phyloP scores from a whole-genome alignment of 2,113 vertebrate genomes.

The Saimiri boliviensis region DNA sequence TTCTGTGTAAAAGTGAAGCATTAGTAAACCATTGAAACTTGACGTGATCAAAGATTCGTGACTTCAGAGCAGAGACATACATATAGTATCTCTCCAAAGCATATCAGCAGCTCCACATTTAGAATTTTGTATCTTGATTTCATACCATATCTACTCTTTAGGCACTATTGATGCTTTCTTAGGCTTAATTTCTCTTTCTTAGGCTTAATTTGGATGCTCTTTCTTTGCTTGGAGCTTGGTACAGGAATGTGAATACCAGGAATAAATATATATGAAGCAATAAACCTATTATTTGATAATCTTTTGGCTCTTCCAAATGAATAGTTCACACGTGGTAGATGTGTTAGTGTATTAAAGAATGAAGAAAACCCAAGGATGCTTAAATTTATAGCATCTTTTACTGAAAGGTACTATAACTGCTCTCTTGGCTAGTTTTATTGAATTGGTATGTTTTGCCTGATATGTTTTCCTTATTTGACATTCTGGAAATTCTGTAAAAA shows the following conservation, averaged over 20 bases:
- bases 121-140: background rate
- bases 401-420: background rate
- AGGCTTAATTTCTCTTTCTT: background rate
- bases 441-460: background rate
- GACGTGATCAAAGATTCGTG: background rate
- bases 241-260: background rate
- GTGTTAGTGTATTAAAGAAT: background rate
- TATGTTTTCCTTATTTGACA: background rate
- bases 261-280: background rate
- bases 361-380: background rate
- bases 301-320: background rate
- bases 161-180: background rate
- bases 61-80: background rate
- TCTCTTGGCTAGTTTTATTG: background rate
- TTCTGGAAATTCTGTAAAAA: background rate
- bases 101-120: background rate
- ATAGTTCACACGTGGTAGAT: background rate
- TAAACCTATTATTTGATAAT: background rate
- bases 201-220: background rate
- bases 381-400: background rate
- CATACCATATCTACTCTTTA: background rate
- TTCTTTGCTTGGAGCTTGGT: slow-evolving; percentile 19
- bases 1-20: background rate
- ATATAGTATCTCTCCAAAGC: background rate
- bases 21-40: background rate